Base-by-base conservation (phyloP, 2,113 vertebrate species). In the Patagioenas fasciata region DNA sequence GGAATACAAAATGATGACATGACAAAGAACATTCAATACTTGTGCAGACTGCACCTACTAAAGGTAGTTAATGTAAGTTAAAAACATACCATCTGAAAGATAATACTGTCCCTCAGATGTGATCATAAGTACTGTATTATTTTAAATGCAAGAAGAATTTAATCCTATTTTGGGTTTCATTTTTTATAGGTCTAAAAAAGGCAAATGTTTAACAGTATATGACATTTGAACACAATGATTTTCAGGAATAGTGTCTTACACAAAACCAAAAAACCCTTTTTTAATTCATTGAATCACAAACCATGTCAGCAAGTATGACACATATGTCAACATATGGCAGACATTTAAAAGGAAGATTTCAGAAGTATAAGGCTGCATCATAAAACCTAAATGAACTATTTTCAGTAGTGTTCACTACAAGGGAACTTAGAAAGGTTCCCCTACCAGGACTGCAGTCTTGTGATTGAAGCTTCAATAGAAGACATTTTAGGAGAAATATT, bases 261-360 rank as follows among this genome's bases (percentile, higher is more conserved):
- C 15, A 51, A 71, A 86, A 70, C 3, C 1, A 38, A 66, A 56
- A 69, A 1, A 28, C 0, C 1, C 0, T 1, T 53, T 72, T 38
- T 16, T 12, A 47, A 57, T 54, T 47, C 1, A 34, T 44, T 71
- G 53, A 79, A 64, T n/a, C 38, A 71, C 40, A 87, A 91, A 81
- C 71, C 2, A 25, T 71, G 5, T 60, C 23, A 64, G 17, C 5
- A 2, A 62, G 20, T 38, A 28, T 51, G 26, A 47, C 5, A 15
- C 11, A 34, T 47, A 47, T 47, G 17, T 40, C 28, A 82, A 19
- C 10, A 54, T 5, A 38, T 32, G 29, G 5, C 36, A 82, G 42
- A 71, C 47, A n/a, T 73, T 69, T 69, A 47, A 90, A 85, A 61
- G 7, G 12, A 90, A n/a, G 11, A 62, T 13, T 15, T 79, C 42